phyloP scores from a whole-genome alignment of 2,888 invertebrate genomes.

The Molorchus minor region DNA sequence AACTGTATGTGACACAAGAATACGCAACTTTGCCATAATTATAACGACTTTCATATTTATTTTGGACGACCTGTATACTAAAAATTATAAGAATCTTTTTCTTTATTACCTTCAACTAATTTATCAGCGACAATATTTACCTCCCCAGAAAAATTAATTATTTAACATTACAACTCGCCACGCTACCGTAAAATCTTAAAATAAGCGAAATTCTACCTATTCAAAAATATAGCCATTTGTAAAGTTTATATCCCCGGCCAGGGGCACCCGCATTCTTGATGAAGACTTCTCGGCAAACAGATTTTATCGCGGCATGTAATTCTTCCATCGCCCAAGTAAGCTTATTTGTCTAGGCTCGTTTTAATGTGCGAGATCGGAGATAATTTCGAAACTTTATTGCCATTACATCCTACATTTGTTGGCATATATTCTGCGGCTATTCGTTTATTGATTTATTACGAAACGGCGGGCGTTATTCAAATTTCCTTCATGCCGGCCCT shows the following conservation, averaged over 20 bases:
- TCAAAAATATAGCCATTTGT: conserved; percentile 31
- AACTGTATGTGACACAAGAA: no score
- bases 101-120: no score
- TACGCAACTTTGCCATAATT: no score
- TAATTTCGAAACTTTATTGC: conserved; percentile 31
- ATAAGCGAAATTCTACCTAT: conserved; percentile 12
- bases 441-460: conserved; percentile 15
- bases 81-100: no score
- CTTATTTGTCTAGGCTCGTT: conserved; percentile 45
- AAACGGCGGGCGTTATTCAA: conserved; percentile 2
- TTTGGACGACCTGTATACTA: no score
- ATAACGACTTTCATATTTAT: no score
- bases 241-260: conserved; percentile 22
- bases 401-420: conserved; percentile 24
- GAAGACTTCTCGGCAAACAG: conserved; percentile 43
- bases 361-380: conserved; percentile 35
- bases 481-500: conserved; percentile 3
- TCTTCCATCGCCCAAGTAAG: conserved; percentile 38
- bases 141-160: no score
- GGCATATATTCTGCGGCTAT: conserved; percentile 1
- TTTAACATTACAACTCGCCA: no score
- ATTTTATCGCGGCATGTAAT: conserved; percentile 44
- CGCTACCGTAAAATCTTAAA: conserved; percentile 13
- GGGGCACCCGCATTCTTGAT: conserved; percentile 43
- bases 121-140: no score